These are phyloP conservation scores for Zaprionus ornatus DNA, from an alignment of 1,140 invertebrate species.

Conservation along the genomic window DNA sequence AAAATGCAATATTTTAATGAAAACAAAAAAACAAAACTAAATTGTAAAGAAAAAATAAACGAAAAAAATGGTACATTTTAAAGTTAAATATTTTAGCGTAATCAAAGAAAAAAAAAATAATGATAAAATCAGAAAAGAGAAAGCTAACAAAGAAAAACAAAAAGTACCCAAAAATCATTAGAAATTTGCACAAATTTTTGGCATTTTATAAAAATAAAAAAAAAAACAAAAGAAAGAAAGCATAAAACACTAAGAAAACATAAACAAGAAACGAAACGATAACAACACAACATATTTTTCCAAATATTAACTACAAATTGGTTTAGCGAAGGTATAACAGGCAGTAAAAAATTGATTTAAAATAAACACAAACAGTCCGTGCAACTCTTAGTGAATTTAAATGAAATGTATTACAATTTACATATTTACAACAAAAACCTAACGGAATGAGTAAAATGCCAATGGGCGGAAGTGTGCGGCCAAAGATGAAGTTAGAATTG, in stretches of 20 bases:
- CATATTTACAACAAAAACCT: conserved; percentile 61
- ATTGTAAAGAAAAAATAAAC: conserved; percentile 50
- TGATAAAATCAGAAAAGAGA: conserved; percentile 5
- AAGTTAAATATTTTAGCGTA: conserved; percentile 79
- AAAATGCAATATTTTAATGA: conserved; percentile 81
- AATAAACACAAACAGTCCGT: conserved; percentile 64
- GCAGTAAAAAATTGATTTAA: conserved; percentile 37
- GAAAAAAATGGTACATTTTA: conserved; percentile 68
- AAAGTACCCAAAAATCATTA: conserved; percentile 50
- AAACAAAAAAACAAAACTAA: conserved; percentile 51
- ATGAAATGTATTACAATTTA: conserved; percentile 59
- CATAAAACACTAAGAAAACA: conserved; percentile 57
- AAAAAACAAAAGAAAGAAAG: conserved; percentile 49
- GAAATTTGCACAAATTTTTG: conserved; percentile 82
- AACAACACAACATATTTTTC: conserved; percentile 66
- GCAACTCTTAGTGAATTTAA: conserved; percentile 81
- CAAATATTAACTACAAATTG: conserved; percentile 59
- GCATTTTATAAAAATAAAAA: conserved; percentile 71
- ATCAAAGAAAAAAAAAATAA: conserved; percentile 35
- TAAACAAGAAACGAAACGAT: conserved; percentile 52
- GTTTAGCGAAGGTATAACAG: conserved; percentile 71
- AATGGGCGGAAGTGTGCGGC: conserved; percentile 54
- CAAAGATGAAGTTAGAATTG: conserved; percentile 74
- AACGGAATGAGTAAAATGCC: conserved; percentile 32
- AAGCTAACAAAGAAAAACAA: conserved; percentile 32